Base-by-base conservation (phyloP, 1,140 invertebrate genomes). In the Heliconius hermathena region DNA sequence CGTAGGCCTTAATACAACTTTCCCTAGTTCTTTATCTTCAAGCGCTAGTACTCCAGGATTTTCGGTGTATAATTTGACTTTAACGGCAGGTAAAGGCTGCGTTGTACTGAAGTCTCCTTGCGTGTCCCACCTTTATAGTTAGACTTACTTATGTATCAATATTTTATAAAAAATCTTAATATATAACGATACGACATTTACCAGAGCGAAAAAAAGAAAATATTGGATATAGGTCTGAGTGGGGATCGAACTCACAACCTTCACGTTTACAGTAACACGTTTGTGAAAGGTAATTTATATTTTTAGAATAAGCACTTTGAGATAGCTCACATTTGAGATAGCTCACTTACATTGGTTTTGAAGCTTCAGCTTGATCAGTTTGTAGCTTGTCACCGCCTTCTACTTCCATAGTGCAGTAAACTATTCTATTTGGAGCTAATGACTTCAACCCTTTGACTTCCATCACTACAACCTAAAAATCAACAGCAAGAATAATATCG, bases 341-440 rank as follows among this genome's bases (percentile, higher is more conserved):
- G 22, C 3, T 29, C 11, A 95, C 96, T 96, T 95, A 98, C 98
- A 98, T 98, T 74, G 99, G 99, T 95, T 99, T 99, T 0, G 98
- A 99, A 20, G 99, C 99, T 95, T 99, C 99, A 3, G 99, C 99
- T 95, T 99, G 99, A 95, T 99, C 99, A 9, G 99, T 99, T 95
- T 99, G 99, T 57, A 99, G 95, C 94, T 99, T 99, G 91, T 99
- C 99, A 60, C 99, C 98, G 78, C 98, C 98, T 95, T 99, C 99
- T 1, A 99, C 99, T 95, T 99, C 99, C 99, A 99, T 99, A 33
- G 99, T 99, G 94, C 99, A 99, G 95, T 99, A 99, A 46, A 99
- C 99, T 88, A 99, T 99, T 89, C 99, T 96, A 95, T 99, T 99
- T 20, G 98, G 97, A 83, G 99, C 97, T 84, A 99, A 95, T 52